Conservation (phyloP, 1,140 invertebrate species). For the Hyposmocoma kahamanoa region DNA sequence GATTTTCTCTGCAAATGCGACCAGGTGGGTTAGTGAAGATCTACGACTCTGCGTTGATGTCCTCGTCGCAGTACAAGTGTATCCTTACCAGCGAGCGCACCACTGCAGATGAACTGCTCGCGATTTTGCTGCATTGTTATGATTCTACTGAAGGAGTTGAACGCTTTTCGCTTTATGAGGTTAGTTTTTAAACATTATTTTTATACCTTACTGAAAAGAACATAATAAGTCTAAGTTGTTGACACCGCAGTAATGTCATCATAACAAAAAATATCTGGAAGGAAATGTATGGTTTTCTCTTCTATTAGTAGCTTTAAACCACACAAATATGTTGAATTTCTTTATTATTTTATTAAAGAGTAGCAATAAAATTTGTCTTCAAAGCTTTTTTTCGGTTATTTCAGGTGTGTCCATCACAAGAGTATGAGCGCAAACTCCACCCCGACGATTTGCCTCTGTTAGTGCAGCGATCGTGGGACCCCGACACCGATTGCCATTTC, state of each 20-base stretch:
- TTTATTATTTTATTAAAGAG: no score
- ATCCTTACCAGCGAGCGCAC: constrained; percentile 91
- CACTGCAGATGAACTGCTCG: constrained; percentile 91
- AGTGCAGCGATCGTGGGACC: constrained; percentile 85
- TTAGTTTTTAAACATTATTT: constrained; percentile 57
- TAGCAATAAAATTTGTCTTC: no score
- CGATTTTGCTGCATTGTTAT: constrained; percentile 89
- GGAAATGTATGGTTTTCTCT: no score
- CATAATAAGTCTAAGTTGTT: no score
- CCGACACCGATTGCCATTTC: constrained; percentile 80
- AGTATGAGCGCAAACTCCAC: constrained; percentile 90
- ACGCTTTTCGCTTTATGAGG: constrained; percentile 91
- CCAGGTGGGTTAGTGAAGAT: constrained; percentile 91
- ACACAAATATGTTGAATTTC: no score
- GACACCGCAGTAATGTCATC: no score
- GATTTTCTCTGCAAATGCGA: constrained; percentile 89
- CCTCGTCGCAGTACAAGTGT: constrained; percentile 94
- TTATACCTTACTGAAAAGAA: background rate
- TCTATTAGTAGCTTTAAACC: no score
- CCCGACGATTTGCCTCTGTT: constrained; percentile 89
- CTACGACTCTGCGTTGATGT: constrained; percentile 91
- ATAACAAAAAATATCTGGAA: no score
- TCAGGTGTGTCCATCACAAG: constrained; percentile 77
- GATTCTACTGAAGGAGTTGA: constrained; percentile 87
- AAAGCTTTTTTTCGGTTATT: constrained; percentile 20